Percentiles rank a stretch among this genome's conserved stretches.
These are phyloP conservation scores for Hydrozoanthus tunicans DNA, from an alignment of 64 coral and sea anemone genomes.

Conservation along the genomic window DNA sequence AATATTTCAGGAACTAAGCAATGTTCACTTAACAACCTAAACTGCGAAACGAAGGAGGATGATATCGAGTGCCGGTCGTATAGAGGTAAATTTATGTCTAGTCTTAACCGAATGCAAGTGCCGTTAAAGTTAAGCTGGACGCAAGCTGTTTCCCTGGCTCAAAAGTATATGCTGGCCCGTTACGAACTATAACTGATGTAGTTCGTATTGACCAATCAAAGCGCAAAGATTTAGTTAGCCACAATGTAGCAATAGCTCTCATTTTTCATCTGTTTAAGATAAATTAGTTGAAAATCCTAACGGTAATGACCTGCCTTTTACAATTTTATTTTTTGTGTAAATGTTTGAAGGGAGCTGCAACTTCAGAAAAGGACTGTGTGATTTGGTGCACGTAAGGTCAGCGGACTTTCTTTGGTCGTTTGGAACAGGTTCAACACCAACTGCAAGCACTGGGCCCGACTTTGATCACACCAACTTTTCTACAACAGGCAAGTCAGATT, in stretches of 20 bases:
- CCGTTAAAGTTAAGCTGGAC: neutral
- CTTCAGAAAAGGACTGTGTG: conserved; percentile 51
- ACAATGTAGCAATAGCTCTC: too few species aligned
- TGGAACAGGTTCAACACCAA: conserved; percentile 40
- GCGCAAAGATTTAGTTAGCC: too few species aligned
- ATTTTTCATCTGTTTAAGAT: neutral
- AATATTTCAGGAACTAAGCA: neutral
- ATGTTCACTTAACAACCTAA: conserved; percentile 9
- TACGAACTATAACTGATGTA: too few species aligned
- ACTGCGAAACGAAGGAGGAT: neutral
- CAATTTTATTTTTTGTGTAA: too few species aligned
- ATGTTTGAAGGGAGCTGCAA: conserved; percentile 9
- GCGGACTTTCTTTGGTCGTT: conserved; percentile 48
- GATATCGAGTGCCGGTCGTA: conserved; percentile 21
- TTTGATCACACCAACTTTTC: conserved; percentile 58
- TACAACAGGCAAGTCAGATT: neutral
- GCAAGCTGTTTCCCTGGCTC: too few species aligned
- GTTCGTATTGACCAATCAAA: too few species aligned
- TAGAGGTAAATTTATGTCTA: neutral
- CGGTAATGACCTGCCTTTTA: neutral
- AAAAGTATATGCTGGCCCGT: too few species aligned
- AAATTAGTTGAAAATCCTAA: neutral
- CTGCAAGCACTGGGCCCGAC: conserved; percentile 41
- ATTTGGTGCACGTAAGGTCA: conserved; percentile 8
- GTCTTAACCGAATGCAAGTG: neutral